A percentile compares a stretch with the other conserved stretches of the same genome.
phyloP scores from a whole-genome alignment of 2,113 vertebrate genomes.

The Notechis scutatus region DNA sequence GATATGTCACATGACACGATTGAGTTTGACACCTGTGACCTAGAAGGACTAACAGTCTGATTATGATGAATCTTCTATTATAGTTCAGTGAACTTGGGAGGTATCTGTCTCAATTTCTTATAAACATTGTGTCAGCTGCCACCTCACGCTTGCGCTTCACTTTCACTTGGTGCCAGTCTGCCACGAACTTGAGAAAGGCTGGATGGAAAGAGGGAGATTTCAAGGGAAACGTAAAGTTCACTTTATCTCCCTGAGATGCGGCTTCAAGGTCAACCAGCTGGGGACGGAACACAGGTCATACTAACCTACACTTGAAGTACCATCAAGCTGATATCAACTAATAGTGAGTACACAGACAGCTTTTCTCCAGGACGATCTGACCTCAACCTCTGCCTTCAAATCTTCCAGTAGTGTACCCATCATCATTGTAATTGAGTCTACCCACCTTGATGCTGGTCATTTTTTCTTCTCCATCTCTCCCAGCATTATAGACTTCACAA shows the following conservation, averaged over 20 bases:
- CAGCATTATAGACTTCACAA: not conserved
- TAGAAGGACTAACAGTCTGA: not conserved
- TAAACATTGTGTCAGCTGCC: not conserved
- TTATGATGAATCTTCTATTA: not conserved
- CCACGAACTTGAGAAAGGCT: too few relatives aligned
- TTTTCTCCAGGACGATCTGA: not conserved
- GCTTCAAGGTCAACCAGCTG: too few relatives aligned
- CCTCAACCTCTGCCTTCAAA: not conserved
- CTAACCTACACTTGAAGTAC: not conserved
- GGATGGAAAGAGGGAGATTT: too few relatives aligned
- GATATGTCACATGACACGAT: too few relatives aligned
- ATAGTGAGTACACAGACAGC: not conserved
- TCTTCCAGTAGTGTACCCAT: not conserved
- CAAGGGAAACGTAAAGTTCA: too few relatives aligned
- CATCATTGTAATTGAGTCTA: not conserved
- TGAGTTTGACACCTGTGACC: too few relatives aligned
- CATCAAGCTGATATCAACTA: not conserved
- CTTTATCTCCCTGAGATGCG: too few relatives aligned
- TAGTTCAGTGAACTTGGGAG: not conserved
- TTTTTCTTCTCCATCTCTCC: not conserved
- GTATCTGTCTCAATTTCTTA: not conserved
- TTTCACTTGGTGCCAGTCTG: too few relatives aligned
- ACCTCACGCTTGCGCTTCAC: too few relatives aligned
- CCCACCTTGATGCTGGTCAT: not conserved
- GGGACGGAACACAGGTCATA: too few relatives aligned